Evolutionary conservation across 2,888 invertebrate genomes (phyloP).

Genomic region (Schizaphis graminum): DNA sequence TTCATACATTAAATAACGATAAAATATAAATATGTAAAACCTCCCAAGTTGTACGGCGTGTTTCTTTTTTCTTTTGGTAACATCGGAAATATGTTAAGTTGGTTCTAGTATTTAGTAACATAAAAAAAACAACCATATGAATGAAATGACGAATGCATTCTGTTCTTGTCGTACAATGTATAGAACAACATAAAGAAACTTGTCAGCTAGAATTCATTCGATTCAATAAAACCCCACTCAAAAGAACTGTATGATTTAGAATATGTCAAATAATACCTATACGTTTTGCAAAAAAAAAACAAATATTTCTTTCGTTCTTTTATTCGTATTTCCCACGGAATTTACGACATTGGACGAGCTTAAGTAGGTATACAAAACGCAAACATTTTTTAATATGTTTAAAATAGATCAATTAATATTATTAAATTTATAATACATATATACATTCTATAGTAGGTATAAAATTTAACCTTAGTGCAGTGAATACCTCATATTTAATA

Average conservation of each 20-base stretch:
- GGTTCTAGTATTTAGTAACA: background rate
- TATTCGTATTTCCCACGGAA: constrained; percentile 32
- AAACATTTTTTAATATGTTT: constrained; percentile 10
- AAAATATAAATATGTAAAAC: constrained; percentile 12
- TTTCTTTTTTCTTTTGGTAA: constrained; percentile 5
- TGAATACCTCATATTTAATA: background rate
- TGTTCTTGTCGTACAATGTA: constrained; percentile 40
- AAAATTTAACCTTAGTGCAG: background rate
- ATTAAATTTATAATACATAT: background rate
- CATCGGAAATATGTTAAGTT: constrained; percentile 12
- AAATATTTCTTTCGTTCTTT: constrained; percentile 5
- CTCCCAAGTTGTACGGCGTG: background rate
- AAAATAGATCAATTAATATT: background rate
- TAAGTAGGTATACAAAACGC: background rate
- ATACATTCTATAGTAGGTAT: background rate
- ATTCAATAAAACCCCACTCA: constrained; percentile 25
- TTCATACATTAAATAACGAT: background rate
- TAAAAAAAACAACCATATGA: constrained; percentile 37
- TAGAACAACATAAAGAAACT: constrained; percentile 48
- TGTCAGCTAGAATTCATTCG: constrained; percentile 46
- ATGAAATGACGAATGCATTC: constrained; percentile 34
- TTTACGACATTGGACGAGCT: background rate
- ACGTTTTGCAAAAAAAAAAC: constrained; percentile 37
- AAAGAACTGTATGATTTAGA: constrained; percentile 48
- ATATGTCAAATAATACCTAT: background rate